phyloP scores from a whole-genome alignment of 1,140 invertebrate genomes.

The Brachionus sp. region DNA sequence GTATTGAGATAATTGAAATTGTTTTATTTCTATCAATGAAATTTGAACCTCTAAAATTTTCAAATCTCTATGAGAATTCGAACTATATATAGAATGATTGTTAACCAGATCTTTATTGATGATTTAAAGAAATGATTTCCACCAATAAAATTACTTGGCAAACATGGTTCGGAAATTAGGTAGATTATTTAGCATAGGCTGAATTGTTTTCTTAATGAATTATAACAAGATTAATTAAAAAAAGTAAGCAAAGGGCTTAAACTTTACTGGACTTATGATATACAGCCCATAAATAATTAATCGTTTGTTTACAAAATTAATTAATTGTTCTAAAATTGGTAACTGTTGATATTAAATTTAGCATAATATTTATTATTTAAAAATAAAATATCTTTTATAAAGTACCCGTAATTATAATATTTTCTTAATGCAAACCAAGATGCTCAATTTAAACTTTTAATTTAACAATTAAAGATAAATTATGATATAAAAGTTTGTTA shows the following conservation, averaged over 20 bases:
- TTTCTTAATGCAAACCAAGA: not conserved
- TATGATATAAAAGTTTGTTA: not conserved
- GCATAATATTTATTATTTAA: not conserved
- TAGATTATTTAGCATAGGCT: not conserved
- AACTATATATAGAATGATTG: not conserved
- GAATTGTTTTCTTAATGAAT: constrained; percentile 32
- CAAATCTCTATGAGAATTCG: not conserved
- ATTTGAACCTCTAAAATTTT: not conserved
- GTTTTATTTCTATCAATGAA: not conserved
- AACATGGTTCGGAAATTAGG: not conserved
- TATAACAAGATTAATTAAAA: not conserved
- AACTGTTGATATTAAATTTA: not conserved
- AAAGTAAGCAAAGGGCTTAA: not conserved
- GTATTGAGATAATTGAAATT: not conserved
- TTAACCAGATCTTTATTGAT: not conserved
- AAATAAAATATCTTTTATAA: not conserved
- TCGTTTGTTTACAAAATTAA: constrained; percentile 17
- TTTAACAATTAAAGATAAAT: too few relatives aligned
- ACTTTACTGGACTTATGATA: not conserved
- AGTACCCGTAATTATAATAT: not conserved
- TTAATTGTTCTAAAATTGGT: not conserved
- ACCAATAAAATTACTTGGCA: not conserved
- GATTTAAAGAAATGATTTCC: not conserved
- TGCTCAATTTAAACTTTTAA: too few relatives aligned
- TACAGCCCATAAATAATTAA: constrained; percentile 39